Evolutionary conservation across 2,113 vertebrate species (phyloP), one percentile per base, ranked within the genome.

Genomic region (Ceyx cyanopectus): DNA sequence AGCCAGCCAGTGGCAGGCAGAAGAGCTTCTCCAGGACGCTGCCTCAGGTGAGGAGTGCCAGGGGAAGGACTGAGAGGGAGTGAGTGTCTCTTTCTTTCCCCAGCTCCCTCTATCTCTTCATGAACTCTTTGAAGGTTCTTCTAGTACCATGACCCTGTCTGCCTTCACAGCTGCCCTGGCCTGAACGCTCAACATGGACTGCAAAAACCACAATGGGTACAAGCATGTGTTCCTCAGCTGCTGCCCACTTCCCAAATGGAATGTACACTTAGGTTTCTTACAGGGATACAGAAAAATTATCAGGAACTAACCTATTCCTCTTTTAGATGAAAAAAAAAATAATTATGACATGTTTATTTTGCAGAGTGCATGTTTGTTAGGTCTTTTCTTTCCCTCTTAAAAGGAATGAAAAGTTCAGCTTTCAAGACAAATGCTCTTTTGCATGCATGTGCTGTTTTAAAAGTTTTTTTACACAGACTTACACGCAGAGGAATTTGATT

Each of bases 191-290:
- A 54, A n/a, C 0, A 1, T 15, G 81, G 66, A 62, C 70, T 73
- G 60, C 24, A 81, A 79, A 95, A 93, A 60, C 94, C 84, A 79
- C 95, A 95, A 26, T 0, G 45, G 51, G 81, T 93, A 92, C 74
- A 56, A 91, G 22, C 0, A 0, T 7, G 53, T 80, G 81, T 90
- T 96, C 94, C 92, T 94, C 91, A 87, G 84, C 53, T 66, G 46
- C 85, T 95, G 54, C 92, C 94, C 94, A 96, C 95, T 95, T 96
- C 94, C 95, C 94, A 93, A 85, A 76, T 85, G 95, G 94, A 96
- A 96, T 95, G 94, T 91, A 92, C 95, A 50, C 37, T 85, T 90
- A 66, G 23, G 85, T 84, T 90, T 87, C 43, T 92, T 70, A 69
- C 3, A 96, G 34, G 92, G 78, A 95, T 93, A 94, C 78, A 85